phyloP scores from a whole-genome alignment of 2,888 invertebrate species.

The Tetragonisca angustula region DNA sequence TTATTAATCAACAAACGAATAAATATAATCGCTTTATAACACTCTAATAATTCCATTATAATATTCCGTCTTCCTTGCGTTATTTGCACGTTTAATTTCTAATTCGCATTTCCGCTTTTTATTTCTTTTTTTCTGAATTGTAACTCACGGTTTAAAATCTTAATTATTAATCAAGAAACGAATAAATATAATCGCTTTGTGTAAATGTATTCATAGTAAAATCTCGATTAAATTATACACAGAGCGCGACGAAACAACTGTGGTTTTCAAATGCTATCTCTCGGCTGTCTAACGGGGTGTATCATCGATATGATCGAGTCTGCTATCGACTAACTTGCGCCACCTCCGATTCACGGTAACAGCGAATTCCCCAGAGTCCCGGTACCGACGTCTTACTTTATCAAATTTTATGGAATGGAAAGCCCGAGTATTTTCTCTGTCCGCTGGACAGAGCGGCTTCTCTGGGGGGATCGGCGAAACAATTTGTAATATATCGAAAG shows the following conservation, averaged over 20 bases:
- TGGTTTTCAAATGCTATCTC: not conserved
- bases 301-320: conserved; percentile 3
- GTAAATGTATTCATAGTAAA: not conserved
- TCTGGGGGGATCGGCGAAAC: conserved; percentile 53
- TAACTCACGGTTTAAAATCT: no score
- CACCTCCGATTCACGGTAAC: conserved; percentile 32
- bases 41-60: no score
- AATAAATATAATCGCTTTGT: not conserved
- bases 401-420: conserved; percentile 65
- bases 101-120: no score
- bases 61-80: no score
- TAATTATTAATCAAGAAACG: no score
- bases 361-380: conserved; percentile 23
- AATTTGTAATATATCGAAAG: conserved; percentile 59
- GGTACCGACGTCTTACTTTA: conserved; percentile 58
- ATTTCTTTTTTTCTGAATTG: no score
- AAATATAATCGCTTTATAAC: no score
- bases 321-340: conserved; percentile 28
- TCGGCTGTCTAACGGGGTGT: not conserved
- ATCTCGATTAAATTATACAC: not conserved
- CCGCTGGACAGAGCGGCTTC: conserved; percentile 31
- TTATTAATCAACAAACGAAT: no score
- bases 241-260: not conserved
- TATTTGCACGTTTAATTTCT: no score
- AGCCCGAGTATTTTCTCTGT: conserved; percentile 48